These are phyloP conservation scores for Palythoa grandiflora DNA, from an alignment of 92 coral and sea anemone species.

Conservation along the genomic window DNA sequence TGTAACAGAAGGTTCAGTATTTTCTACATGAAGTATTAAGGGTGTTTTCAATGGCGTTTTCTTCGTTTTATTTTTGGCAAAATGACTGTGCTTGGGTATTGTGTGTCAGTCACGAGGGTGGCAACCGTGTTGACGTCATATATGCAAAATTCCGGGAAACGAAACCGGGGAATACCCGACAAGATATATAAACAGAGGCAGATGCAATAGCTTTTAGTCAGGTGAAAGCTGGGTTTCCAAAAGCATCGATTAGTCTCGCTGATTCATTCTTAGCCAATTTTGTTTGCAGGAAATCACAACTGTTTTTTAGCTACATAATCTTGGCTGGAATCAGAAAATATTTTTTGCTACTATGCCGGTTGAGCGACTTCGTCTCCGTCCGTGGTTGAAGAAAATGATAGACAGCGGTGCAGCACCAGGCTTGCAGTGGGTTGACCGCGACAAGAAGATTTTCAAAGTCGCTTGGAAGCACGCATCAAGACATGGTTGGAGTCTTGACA, in stretches of 20 bases:
- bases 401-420: slow-evolving; percentile 81
- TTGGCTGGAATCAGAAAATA: not conserved
- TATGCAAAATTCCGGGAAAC: slow-evolving; percentile 69
- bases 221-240: not conserved
- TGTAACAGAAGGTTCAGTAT: not conserved
- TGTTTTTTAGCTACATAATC: not conserved
- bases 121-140: slow-evolving; percentile 46
- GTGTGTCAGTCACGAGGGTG: slow-evolving; percentile 7
- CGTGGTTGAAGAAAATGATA: slow-evolving; percentile 87
- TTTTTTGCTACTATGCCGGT: slow-evolving; percentile 82
- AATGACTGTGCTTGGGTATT: slow-evolving; percentile 6
- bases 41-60: not conserved
- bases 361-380: slow-evolving; percentile 90
- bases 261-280: not conserved
- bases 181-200: not conserved
- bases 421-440: slow-evolving; percentile 84
- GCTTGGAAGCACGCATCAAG: slow-evolving; percentile 99
- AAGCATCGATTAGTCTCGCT: not conserved
- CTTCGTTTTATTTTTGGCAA: slow-evolving; percentile 8
- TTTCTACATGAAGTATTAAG: too few species aligned
- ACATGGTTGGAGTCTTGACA: slow-evolving; percentile 87
- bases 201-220: not conserved
- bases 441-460: slow-evolving; percentile 83
- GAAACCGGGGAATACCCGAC: slow-evolving; percentile 67
- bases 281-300: not conserved